phyloP scores from a whole-genome alignment of 2,113 vertebrate genomes.

The Cathartes aura region DNA sequence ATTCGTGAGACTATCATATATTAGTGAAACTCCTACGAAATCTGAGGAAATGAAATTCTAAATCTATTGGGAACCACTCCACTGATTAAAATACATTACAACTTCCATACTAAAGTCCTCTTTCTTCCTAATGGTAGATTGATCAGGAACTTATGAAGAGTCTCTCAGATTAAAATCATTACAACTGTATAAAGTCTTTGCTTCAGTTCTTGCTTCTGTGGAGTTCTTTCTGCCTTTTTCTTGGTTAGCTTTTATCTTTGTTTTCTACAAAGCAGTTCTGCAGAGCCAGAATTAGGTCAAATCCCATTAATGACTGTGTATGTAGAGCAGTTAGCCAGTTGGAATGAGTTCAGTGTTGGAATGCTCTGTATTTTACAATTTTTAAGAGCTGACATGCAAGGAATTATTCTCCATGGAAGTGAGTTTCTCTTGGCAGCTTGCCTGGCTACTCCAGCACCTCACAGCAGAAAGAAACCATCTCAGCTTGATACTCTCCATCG shows the following conservation, averaged over 20 bases:
- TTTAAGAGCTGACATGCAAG: background rate
- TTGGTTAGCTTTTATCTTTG: background rate
- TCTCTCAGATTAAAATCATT: background rate
- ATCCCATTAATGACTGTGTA: background rate
- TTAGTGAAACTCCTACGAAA: background rate
- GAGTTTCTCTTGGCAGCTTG: constrained; percentile 7
- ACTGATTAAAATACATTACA: background rate
- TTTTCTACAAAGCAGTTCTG: background rate
- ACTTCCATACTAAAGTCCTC: background rate
- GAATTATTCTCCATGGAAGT: background rate
- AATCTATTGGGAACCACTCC: background rate
- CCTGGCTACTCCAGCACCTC: background rate
- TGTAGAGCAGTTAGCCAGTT: background rate
- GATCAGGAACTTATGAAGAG: background rate
- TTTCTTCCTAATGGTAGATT: background rate
- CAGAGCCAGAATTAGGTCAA: constrained; percentile 13
- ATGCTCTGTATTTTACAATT: background rate
- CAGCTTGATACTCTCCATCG: background rate
- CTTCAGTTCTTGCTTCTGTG: background rate
- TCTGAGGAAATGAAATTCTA: background rate
- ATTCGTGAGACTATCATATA: background rate
- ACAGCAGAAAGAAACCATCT: background rate
- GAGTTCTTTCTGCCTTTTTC: background rate
- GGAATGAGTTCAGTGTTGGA: background rate
- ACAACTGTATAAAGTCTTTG: background rate